phyloP scores from a whole-genome alignment of 2,888 invertebrate genomes.

The Epirrita christyi region DNA sequence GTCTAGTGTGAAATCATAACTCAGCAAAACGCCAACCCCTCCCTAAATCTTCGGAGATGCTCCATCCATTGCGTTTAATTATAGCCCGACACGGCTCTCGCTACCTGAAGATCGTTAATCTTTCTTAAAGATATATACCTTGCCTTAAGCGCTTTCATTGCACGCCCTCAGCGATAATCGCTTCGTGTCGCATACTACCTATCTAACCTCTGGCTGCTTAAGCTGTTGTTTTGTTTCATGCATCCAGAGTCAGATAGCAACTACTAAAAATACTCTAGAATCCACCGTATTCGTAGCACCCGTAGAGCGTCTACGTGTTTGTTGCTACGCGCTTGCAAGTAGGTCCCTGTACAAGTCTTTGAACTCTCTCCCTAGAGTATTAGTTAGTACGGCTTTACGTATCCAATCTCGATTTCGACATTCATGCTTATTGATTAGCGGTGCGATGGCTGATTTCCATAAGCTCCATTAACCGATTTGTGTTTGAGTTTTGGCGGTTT shows the following conservation, averaged over 20 bases:
- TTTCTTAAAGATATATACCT: conserved; percentile 83
- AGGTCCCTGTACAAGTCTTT: conserved; percentile 65
- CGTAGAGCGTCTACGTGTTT: conserved; percentile 30
- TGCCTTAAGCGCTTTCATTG: conserved; percentile 64
- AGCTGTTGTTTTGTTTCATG: conserved; percentile 49
- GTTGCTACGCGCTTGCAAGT: conserved; percentile 37
- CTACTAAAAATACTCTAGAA: conserved; percentile 1
- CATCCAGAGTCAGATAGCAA: conserved; percentile 39
- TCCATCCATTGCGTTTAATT: conserved; percentile 83
- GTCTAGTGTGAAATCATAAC: conserved; percentile 80
- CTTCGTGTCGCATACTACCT: conserved; percentile 63
- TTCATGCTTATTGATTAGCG: conserved; percentile 81
- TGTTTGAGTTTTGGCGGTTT: conserved; percentile 64
- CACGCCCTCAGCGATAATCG: conserved; percentile 70
- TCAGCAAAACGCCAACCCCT: conserved; percentile 79
- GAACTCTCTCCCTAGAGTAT: conserved; percentile 70
- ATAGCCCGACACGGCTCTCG: conserved; percentile 75
- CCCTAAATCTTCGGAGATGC: conserved; percentile 79
- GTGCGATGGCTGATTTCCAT: conserved; percentile 70
- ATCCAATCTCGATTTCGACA: conserved; percentile 69
- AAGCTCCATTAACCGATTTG: conserved; percentile 80
- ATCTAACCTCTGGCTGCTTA: conserved; percentile 50
- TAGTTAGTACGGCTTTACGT: conserved; percentile 62
- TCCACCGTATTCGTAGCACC: conserved; percentile 10
- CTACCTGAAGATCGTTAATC: conserved; percentile 83